Conservation (phyloP, 2,888 invertebrate species). For the Leucania comma region DNA sequence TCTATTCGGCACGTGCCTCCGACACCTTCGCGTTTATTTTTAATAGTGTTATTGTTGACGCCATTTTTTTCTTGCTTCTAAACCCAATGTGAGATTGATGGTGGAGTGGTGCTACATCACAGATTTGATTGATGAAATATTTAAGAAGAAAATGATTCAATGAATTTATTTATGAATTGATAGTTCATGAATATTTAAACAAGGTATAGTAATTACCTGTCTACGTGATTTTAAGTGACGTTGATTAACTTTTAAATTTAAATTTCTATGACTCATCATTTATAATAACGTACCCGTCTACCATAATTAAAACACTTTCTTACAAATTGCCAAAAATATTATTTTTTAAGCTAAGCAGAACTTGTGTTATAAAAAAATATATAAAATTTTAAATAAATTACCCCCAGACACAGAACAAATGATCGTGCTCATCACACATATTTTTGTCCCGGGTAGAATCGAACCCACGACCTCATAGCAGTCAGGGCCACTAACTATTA, state of each 20-base stretch:
- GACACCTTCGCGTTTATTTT: slow-evolving; percentile 55
- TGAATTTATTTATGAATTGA: slow-evolving; percentile 1
- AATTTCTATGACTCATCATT: slow-evolving; percentile 3
- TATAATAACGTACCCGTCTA: neutral
- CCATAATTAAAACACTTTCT: slow-evolving; percentile 10
- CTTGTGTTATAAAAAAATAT: too few species aligned
- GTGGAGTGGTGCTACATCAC: slow-evolving; percentile 17
- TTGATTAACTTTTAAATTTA: neutral
- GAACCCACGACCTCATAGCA: too few species aligned
- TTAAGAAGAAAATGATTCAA: slow-evolving; percentile 24
- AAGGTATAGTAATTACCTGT: slow-evolving; percentile 2
- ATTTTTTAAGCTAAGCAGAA: too few species aligned
- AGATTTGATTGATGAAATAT: slow-evolving; percentile 44
- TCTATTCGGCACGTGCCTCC: slow-evolving; percentile 53
- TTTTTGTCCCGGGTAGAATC: too few species aligned
- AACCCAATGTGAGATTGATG: slow-evolving; percentile 61
- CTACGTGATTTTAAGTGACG: slow-evolving; percentile 2
- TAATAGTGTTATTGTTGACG: slow-evolving; percentile 54
- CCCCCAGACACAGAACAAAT: too few species aligned
- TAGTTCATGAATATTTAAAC: slow-evolving; percentile 24
- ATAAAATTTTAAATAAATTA: too few species aligned
- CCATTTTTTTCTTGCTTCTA: slow-evolving; percentile 44
- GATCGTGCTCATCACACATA: too few species aligned
- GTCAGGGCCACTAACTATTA: too few species aligned
- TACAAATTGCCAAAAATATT: slow-evolving; percentile 3